A percentile compares a stretch with the other conserved stretches of the same genome.
These are phyloP conservation scores for Platycnemis pennipes DNA, from an alignment of 2,888 invertebrate species.

Conservation along the genomic window DNA sequence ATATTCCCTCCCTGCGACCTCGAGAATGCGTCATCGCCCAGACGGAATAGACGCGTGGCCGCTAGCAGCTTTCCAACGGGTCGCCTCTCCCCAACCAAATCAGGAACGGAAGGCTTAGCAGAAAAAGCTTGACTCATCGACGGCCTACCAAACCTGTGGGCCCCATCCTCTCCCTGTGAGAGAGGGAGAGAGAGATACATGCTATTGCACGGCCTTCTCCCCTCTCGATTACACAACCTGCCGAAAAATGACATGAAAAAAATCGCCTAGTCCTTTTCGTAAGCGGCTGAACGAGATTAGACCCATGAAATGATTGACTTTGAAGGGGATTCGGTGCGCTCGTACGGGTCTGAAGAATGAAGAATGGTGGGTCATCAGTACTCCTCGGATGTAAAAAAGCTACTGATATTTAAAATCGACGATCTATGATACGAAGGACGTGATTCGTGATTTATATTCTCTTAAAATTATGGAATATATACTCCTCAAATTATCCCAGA, in stretches of 20 bases:
- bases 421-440: no score
- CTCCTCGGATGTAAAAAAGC: no score
- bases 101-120: conserved; percentile 12
- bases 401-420: no score
- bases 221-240: not conserved
- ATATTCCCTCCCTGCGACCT: not conserved
- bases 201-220: not conserved
- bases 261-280: not conserved
- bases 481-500: no score
- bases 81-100: conserved; percentile 57
- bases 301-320: not conserved
- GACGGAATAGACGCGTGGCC: conserved; percentile 14
- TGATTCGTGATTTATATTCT: no score
- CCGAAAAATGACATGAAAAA: not conserved
- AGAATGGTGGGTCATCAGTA: not conserved
- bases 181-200: not conserved
- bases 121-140: conserved; percentile 54
- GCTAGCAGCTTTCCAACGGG: conserved; percentile 40
- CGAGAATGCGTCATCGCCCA: conserved; percentile 7
- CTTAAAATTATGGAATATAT: no score
- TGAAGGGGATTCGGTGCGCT: not conserved
- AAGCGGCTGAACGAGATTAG: not conserved
- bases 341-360: no score
- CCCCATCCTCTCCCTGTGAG: not conserved
- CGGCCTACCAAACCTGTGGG: not conserved